These are phyloP conservation scores for Esox niger DNA, from an alignment of 2,113 vertebrate species.

Conservation along the genomic window DNA sequence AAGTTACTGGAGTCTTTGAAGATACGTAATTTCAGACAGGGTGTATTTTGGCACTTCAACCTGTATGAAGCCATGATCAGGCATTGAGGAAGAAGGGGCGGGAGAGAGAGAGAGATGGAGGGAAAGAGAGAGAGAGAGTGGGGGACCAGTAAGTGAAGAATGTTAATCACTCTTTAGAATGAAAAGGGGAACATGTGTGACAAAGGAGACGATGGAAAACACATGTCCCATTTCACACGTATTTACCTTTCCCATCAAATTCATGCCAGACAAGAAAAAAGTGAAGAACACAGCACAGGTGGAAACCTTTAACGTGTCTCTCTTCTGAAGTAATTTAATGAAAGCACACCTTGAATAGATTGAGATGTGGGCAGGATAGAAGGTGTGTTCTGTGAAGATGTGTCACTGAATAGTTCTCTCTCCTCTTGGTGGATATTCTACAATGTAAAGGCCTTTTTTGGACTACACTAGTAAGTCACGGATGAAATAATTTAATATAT, in stretches of 20 bases:
- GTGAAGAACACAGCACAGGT: slow-evolving; percentile 53
- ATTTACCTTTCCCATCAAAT: slow-evolving; percentile 75
- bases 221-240: slow-evolving; percentile 72
- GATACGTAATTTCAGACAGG: slow-evolving; percentile 65
- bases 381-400: neutral
- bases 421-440: slow-evolving; percentile 3
- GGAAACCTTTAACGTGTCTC: slow-evolving; percentile 57
- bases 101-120: slow-evolving; percentile 44
- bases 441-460: slow-evolving; percentile 7
- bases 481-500: too few species aligned
- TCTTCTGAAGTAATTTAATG: slow-evolving; percentile 58
- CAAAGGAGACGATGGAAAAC: slow-evolving; percentile 76
- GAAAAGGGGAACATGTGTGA: slow-evolving; percentile 67
- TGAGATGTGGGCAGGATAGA: neutral
- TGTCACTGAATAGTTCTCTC: neutral
- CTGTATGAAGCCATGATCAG: slow-evolving; percentile 55
- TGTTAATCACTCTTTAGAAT: slow-evolving; percentile 52
- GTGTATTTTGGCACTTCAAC: slow-evolving; percentile 67
- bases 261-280: slow-evolving; percentile 63
- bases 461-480: slow-evolving; percentile 1
- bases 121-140: too few species aligned
- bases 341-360: slow-evolving; percentile 53
- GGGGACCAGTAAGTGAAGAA: slow-evolving; percentile 48
- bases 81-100: slow-evolving; percentile 25
- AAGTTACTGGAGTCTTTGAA: slow-evolving; percentile 58